A percentile compares a stretch with the other conserved stretches of the same genome.
Conservation (phyloP, 1,140 invertebrate genomes). For the Brachionus angularis region DNA sequence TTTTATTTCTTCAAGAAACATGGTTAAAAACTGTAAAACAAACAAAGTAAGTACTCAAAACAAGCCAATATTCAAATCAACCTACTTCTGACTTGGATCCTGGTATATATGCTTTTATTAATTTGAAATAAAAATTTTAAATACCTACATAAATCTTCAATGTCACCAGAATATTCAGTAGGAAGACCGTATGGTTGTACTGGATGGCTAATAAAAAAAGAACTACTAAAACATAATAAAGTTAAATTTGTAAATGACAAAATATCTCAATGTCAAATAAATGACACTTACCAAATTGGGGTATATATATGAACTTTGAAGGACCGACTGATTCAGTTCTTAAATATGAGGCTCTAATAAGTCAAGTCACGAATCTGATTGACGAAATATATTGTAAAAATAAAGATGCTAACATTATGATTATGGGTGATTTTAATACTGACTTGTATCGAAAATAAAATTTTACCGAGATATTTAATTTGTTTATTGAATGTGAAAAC, state of each 20-base stretch:
- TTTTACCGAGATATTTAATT: constrained; percentile 16
- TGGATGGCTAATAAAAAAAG: constrained; percentile 11
- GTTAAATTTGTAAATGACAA: not conserved
- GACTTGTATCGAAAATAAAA: not conserved
- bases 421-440: constrained; percentile 13
- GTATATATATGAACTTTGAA: constrained; percentile 30
- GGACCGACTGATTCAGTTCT: constrained; percentile 3
- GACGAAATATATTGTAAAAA: constrained; percentile 19
- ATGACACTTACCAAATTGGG: constrained; percentile 13
- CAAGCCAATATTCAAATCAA: no score
- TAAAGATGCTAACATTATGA: not conserved
- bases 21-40: constrained; percentile 32
- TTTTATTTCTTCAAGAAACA: constrained; percentile 2
- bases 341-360: constrained; percentile 2
- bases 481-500: constrained; percentile 8
- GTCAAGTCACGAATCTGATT: not conserved
- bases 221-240: not conserved
- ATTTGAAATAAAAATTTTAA: constrained; percentile 24
- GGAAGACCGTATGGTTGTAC: constrained; percentile 3
- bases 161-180: not conserved
- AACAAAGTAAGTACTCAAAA: constrained; percentile 1
- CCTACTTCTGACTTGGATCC: no score
- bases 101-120: no score
- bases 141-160: constrained; percentile 3
- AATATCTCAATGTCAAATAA: constrained; percentile 19